These are phyloP conservation scores for Synergus itoensis DNA, from an alignment of 2,888 invertebrate species.

Conservation along the genomic window DNA sequence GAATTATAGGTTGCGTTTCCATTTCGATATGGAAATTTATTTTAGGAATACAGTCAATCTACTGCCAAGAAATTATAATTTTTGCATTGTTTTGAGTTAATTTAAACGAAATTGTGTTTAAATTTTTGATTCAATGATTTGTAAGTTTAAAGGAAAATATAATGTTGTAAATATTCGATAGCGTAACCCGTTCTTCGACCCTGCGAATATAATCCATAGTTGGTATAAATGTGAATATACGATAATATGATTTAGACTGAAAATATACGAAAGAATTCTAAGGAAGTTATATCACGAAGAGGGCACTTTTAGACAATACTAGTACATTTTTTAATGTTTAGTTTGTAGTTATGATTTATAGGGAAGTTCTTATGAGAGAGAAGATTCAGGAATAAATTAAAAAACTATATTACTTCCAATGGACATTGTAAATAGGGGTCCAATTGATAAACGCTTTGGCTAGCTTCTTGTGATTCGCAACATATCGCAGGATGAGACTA, in stretches of 20 bases:
- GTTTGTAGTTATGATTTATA: conserved; percentile 58
- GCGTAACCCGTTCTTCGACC: conserved; percentile 1
- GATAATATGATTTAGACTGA: conserved; percentile 65
- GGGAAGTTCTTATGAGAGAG: conserved; percentile 48
- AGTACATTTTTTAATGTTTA: conserved; percentile 58
- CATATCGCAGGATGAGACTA: conserved; percentile 65
- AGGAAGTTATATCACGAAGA: conserved; percentile 52
- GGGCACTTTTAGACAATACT: conserved; percentile 74
- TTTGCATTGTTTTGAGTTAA: not conserved
- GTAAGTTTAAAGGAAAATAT: conserved; percentile 45
- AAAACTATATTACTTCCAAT: conserved; percentile 51
- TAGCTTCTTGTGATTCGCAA: conserved; percentile 70
- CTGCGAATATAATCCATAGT: conserved; percentile 29
- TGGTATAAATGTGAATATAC: conserved; percentile 29
- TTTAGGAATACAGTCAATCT: not conserved
- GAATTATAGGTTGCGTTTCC: not conserved
- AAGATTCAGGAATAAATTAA: not conserved
- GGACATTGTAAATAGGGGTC: conserved; percentile 68
- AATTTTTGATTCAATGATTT: conserved; percentile 29
- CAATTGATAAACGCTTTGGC: conserved; percentile 67
- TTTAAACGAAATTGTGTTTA: not conserved
- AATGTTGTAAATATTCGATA: conserved; percentile 31
- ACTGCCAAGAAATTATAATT: conserved; percentile 30
- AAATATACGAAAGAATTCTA: conserved; percentile 58
- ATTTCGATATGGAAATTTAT: conserved; percentile 24